Base-by-base conservation (phyloP, 2,888 invertebrate genomes). In the Diloba caeruleocephala region DNA sequence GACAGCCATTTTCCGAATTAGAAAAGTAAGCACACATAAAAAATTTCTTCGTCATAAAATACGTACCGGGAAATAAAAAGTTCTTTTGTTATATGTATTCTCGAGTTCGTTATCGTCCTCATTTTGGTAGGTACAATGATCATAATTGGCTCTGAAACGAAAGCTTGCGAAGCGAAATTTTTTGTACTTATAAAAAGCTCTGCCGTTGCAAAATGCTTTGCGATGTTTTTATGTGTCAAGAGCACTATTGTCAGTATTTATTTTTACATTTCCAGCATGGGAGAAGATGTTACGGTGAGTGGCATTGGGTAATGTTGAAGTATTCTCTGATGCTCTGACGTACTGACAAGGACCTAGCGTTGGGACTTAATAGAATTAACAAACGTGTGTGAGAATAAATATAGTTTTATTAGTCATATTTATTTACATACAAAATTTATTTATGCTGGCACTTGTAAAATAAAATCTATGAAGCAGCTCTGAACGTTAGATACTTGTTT, bases 141-240 rank as follows among this genome's bases (percentile, higher is more conserved):
- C 21, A 15, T 55, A 46, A 38, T 43, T 53, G 33, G 31, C 17
- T 28, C 19, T 26, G 10, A 43, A 26, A 31, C 19, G 15, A 13
- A 43, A 41, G 56, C 63, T 62, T 28, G 61, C 61, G 57, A 50
- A 33, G 61, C 61, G 63, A 61, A 45, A n/a, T n/a, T n/a, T n/a
- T 3, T 41, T 7, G 4, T 10, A 13, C 32, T 57, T 17, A 3
- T 9, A 21, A 29, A n/a, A 23, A 2, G 10, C 8, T 38, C 37
- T 42, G 62, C 61, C 19, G 14, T 13, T 39, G 61, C 61, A 63
- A 61, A 38, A 12, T 21, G 63, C 61, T 62, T 9, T 25, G 61
- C 63, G 50, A 43, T 39, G 9, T 39, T 50, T 38, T 53, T 43
- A 12, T 8, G 12, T 33, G 13, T 17, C 26, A 38, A 51, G 6